These are phyloP conservation scores for Tetragonula clypearis DNA, from an alignment of 1,140 invertebrate species.

Conservation along the genomic window DNA sequence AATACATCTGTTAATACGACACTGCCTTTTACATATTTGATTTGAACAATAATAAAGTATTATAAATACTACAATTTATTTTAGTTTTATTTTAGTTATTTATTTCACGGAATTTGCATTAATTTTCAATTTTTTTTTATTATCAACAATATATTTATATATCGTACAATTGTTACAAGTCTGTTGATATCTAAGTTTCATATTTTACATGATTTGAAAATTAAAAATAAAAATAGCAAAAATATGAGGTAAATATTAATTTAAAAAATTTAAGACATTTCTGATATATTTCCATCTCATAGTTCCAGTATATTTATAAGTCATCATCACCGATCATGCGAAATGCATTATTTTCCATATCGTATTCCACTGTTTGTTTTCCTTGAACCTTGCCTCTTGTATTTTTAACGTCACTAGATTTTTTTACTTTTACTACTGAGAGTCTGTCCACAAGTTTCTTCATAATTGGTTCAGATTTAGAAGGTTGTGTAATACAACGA, in stretches of 20 bases:
- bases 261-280: slow-evolving; percentile 22
- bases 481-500: slow-evolving; percentile 24
- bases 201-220: slow-evolving; percentile 26
- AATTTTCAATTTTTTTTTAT: slow-evolving; percentile 6
- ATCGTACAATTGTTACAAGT: slow-evolving; percentile 40
- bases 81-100: slow-evolving; percentile 26
- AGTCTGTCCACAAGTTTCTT: slow-evolving; percentile 80
- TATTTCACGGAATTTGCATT: slow-evolving; percentile 6
- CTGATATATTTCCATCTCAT: slow-evolving; percentile 31
- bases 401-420: slow-evolving; percentile 73
- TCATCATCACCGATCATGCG: slow-evolving; percentile 95
- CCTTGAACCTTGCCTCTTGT: slow-evolving; percentile 83
- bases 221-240: slow-evolving; percentile 35
- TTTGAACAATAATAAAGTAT: slow-evolving; percentile 59
- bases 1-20: slow-evolving; percentile 44
- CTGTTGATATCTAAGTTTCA: slow-evolving; percentile 15
- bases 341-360: slow-evolving; percentile 93
- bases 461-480: slow-evolving; percentile 79
- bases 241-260: slow-evolving; percentile 24
- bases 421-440: slow-evolving; percentile 75
- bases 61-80: slow-evolving; percentile 45
- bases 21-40: slow-evolving; percentile 56
- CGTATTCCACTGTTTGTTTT: slow-evolving; percentile 84
- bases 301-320: slow-evolving; percentile 82
- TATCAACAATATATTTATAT: slow-evolving; percentile 29